Conservation (phyloP, 2,888 invertebrate species). For the Polymixis lichenea region DNA sequence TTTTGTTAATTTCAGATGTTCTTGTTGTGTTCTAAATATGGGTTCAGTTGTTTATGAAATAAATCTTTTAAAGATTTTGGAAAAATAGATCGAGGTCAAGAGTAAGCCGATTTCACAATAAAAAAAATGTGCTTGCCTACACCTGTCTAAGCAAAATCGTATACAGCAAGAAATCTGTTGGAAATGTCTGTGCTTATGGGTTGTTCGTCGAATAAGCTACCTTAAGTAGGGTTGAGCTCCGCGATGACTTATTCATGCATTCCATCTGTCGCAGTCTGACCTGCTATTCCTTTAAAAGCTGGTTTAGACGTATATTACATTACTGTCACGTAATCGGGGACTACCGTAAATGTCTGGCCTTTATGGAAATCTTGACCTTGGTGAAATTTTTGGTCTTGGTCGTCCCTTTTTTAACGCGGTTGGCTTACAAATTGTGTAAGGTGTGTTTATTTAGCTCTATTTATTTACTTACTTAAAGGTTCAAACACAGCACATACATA, state of each 20-base stretch:
- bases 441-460: neutral
- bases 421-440: neutral
- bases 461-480: too few relatives aligned
- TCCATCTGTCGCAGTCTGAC: slow-evolving; percentile 37
- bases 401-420: neutral
- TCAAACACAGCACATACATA: too few relatives aligned
- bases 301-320: slow-evolving; percentile 22
- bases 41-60: neutral
- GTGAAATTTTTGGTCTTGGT: neutral
- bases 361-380: slow-evolving; percentile 31
- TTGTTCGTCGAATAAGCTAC: slow-evolving; percentile 17
- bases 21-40: neutral
- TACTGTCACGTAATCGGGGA: slow-evolving; percentile 37
- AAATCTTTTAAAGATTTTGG: neutral
- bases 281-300: slow-evolving; percentile 36
- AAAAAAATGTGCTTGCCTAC: neutral
- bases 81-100: neutral
- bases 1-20: neutral
- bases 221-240: slow-evolving; percentile 37
- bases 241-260: slow-evolving; percentile 49
- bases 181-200: slow-evolving; percentile 12
- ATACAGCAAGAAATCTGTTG: neutral
- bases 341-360: slow-evolving; percentile 17
- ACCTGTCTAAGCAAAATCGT: neutral
- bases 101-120: too few relatives aligned